These are phyloP conservation scores for Protosalanx chinensis DNA, from an alignment of 2,797 vertebrate species.

Conservation along the genomic window DNA sequence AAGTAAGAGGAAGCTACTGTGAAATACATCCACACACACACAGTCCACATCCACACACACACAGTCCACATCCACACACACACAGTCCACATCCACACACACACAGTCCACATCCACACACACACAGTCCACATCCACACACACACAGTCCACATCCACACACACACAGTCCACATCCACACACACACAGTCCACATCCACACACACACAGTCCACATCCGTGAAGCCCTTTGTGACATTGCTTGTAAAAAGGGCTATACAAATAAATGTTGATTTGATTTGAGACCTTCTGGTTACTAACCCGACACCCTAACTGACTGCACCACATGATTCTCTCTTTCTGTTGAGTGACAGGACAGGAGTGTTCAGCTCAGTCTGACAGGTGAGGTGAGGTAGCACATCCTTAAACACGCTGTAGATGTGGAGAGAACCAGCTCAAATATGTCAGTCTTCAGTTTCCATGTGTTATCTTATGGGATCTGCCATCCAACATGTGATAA, in stretches of 20 bases:
- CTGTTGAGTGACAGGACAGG: too few species aligned
- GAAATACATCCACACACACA: not conserved
- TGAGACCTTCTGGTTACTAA: too few species aligned
- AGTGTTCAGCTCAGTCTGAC: too few species aligned
- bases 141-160: not conserved
- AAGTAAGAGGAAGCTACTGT: slow-evolving; percentile 17
- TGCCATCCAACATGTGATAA: slow-evolving; percentile 8
- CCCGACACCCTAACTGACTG: too few species aligned
- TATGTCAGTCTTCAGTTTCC: slow-evolving; percentile 5
- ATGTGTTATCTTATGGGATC: slow-evolving; percentile 15
- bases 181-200: not conserved
- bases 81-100: not conserved
- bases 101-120: not conserved
- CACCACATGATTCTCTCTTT: not conserved
- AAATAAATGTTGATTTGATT: too few species aligned
- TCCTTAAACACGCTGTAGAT: too few species aligned
- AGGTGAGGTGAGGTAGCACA: too few species aligned
- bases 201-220: too few species aligned
- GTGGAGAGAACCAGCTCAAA: not conserved
- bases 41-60: not conserved
- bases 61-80: not conserved
- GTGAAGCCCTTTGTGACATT: too few species aligned
- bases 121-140: not conserved
- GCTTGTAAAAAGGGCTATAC: too few species aligned
- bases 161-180: not conserved